phyloP scores from a whole-genome alignment of 2,797 vertebrate species.

The Malacoctenus gilli region DNA sequence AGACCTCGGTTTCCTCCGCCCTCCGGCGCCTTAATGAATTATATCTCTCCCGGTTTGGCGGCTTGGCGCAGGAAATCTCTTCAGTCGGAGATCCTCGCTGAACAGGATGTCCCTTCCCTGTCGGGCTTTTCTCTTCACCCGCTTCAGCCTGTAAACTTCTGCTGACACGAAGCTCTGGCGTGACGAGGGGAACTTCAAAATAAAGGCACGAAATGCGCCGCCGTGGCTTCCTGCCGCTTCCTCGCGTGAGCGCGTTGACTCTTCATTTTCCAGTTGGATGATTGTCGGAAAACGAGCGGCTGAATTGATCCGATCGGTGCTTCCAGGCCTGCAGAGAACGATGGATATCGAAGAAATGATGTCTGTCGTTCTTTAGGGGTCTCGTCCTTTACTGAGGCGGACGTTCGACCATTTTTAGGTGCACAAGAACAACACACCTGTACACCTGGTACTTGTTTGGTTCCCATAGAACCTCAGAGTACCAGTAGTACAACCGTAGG shows the following conservation, averaged over 20 bases:
- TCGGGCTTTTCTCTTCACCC: slow-evolving; percentile 4
- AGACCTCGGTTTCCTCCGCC: slow-evolving; percentile 41
- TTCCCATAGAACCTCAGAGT: too few species aligned
- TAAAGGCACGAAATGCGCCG: neutral
- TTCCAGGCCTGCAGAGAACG: slow-evolving; percentile 8
- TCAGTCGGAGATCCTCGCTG: slow-evolving; percentile 33
- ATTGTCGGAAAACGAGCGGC: slow-evolving; percentile 28
- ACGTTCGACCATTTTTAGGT: too few species aligned
- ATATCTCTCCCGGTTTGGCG: slow-evolving; percentile 19
- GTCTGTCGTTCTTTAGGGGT: too few species aligned
- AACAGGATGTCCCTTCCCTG: slow-evolving; percentile 31
- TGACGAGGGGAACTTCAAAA: slow-evolving; percentile 17
- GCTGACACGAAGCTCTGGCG: slow-evolving; percentile 20
- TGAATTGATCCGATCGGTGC: slow-evolving; percentile 39
- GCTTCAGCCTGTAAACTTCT: slow-evolving; percentile 20
- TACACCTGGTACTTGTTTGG: too few species aligned
- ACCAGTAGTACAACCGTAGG: too few species aligned
- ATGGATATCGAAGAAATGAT: neutral
- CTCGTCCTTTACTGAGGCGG: too few species aligned
- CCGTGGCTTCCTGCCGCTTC: slow-evolving; percentile 8
- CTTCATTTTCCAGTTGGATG: slow-evolving; percentile 38
- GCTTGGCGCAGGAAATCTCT: slow-evolving; percentile 45
- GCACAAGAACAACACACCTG: too few species aligned
- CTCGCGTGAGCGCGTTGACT: slow-evolving; percentile 26
- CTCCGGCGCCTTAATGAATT: slow-evolving; percentile 53